Evolutionary conservation across 2,888 invertebrate species (phyloP), one percentile per base, ranked within the genome.

Genomic region (Octonoba sinensis): DNA sequence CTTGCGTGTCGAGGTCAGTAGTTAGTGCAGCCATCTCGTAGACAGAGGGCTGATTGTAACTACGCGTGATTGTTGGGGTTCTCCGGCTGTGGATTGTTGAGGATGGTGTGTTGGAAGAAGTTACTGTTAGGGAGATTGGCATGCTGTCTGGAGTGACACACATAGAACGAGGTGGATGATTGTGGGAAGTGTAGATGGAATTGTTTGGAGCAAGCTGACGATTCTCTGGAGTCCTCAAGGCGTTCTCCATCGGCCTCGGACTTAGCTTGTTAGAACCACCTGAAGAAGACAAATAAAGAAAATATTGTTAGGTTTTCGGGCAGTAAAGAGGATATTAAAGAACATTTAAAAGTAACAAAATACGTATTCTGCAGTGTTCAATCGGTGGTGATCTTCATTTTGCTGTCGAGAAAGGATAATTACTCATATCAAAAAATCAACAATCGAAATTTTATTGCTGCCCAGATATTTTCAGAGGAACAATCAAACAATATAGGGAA

Each of bases 1-100:
- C 93, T 88, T 97, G 96, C 1, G 99, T 99, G 89, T 99, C 98
- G 84, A 99, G 91, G 88, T 97, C 97, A 87, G 96, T 96, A 13
- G 97, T 97, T 59, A 97, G 91, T 4, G 97, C 97, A 0, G 97
- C 97, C 94, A 97, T 96, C 89, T 98, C 97, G 89, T 97, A 96
- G 18, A 97, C 97, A 86, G 96, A 96, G n/a, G 96, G 96, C 54
- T 96, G 95, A 90, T 87, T 87, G 87, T 87, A 94, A 85, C 75
- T 78, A 54, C 74, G 64, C 1, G 64, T 47, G 16, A 65, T 71
- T 27, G 54, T 75, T 54, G 74, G 69, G 12, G 67, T 66, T 22
- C 82, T 84, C 47, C 78, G 77, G 59, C 54, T 75, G 66, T 66
- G 69, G 18, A 71, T 46, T 12, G 71, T 59, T 16, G 70, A 57